Percentiles rank a stretch among this genome's conserved stretches.
phyloP scores from a whole-genome alignment of 2,797 vertebrate genomes.

The Platyrinchus mystaceus region DNA sequence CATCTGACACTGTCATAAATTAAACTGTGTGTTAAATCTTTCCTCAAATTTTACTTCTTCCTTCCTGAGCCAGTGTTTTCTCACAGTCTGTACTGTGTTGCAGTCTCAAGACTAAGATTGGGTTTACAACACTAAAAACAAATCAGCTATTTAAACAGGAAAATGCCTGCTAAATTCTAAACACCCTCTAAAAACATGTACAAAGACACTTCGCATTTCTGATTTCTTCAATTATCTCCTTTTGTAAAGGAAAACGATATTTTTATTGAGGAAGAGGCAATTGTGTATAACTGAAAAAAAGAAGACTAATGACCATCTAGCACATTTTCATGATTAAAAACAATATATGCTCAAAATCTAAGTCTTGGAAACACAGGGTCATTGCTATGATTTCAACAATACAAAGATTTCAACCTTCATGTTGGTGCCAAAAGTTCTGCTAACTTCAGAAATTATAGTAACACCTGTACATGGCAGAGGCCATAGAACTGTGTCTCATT shows the following conservation, averaged over 20 bases:
- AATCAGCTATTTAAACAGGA: not conserved
- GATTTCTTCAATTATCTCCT: not conserved
- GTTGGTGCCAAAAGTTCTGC: not conserved
- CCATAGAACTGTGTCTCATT: not conserved
- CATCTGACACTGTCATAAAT: not conserved
- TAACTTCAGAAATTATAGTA: not conserved
- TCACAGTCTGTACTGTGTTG: not conserved
- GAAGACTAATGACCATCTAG: not conserved
- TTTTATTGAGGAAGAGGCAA: not conserved
- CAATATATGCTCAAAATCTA: not conserved
- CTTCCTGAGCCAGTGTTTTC: conserved; percentile 2
- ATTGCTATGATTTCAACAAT: not conserved
- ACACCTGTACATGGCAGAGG: not conserved
- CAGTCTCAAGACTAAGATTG: not conserved
- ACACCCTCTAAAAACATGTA: not conserved
- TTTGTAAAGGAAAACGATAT: not conserved
- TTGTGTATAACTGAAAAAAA: not conserved
- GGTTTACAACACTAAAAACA: not conserved
- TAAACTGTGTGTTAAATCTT: not conserved
- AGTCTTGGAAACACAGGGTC: not conserved
- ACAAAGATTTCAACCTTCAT: not conserved
- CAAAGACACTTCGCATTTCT: not conserved
- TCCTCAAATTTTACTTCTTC: conserved; percentile 28
- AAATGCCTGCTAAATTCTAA: not conserved
- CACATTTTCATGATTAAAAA: not conserved